Conservation (phyloP, 2,113 vertebrate genomes). For the Lepisosteus oculatus region DNA sequence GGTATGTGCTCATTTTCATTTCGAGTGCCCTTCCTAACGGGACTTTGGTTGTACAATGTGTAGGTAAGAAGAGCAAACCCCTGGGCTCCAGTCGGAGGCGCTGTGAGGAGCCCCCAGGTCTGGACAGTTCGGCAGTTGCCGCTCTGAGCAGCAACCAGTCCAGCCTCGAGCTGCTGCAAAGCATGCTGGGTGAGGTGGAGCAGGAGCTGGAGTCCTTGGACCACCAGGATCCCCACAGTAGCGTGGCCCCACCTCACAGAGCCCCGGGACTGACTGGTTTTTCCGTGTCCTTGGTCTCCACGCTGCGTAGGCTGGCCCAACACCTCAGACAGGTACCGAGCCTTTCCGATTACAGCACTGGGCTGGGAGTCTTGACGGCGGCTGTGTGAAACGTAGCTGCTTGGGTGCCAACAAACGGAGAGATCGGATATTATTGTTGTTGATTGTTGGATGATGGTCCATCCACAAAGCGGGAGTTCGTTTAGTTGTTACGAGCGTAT, state of each 20-base stretch:
- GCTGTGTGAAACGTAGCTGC: too few species aligned
- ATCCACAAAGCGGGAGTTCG: too few species aligned
- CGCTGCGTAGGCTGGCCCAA: constrained; percentile 74
- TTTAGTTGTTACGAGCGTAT: too few species aligned
- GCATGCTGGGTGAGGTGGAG: constrained; percentile 79
- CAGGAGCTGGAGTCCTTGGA: constrained; percentile 74
- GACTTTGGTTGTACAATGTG: constrained; percentile 15
- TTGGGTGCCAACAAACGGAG: too few species aligned
- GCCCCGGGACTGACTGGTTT: constrained; percentile 78
- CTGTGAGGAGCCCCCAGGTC: constrained; percentile 26
- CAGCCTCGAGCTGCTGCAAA: constrained; percentile 74
- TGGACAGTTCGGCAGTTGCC: constrained; percentile 49
- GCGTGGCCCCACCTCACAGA: constrained; percentile 24
- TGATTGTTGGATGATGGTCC: too few species aligned
- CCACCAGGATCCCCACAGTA: constrained; percentile 52
- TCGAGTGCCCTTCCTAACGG: too few species aligned
- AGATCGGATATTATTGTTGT: not conserved
- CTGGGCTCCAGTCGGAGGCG: constrained; percentile 34
- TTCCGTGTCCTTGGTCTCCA: constrained; percentile 77
- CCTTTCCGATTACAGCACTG: too few species aligned
- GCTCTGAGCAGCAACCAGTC: constrained; percentile 51
- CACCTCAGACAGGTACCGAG: constrained; percentile 75
- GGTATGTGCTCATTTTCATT: not conserved
- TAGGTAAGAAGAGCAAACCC: constrained; percentile 32
- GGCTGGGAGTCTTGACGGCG: too few species aligned